A percentile compares a stretch with the other conserved stretches of the same genome.
Conservation (phyloP, 2,113 vertebrate species). For the Pachypanchax playfairii region DNA sequence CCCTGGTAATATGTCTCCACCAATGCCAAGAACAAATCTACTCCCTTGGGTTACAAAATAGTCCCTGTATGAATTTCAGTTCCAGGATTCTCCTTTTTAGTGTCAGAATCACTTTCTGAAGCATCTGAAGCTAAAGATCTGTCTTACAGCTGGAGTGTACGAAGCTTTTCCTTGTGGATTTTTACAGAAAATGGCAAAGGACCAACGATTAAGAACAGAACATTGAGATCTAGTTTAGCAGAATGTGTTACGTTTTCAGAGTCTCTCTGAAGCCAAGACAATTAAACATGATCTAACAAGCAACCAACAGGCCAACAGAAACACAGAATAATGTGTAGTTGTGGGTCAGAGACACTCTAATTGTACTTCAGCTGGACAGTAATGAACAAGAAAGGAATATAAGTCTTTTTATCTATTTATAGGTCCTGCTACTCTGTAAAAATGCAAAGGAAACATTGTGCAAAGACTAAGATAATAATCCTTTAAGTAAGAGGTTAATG, state of each 20-base stretch:
- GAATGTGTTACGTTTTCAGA: slow-evolving; percentile 16
- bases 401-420: background rate
- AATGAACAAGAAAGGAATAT: slow-evolving; percentile 10
- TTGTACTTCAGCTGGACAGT: slow-evolving; percentile 16
- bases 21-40: too few species aligned
- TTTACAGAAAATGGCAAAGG: slow-evolving; percentile 2
- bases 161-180: background rate
- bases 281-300: slow-evolving; percentile 24
- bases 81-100: too few species aligned
- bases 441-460: background rate
- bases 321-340: slow-evolving; percentile 39
- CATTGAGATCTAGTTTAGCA: slow-evolving; percentile 11
- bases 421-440: background rate
- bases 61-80: too few species aligned
- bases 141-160: background rate
- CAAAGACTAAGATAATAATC: slow-evolving; percentile 9
- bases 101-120: background rate
- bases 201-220: slow-evolving; percentile 4
- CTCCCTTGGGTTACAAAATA: too few species aligned
- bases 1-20: too few species aligned
- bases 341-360: slow-evolving; percentile 29
- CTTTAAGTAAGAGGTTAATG: too few species aligned
- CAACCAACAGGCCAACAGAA: slow-evolving; percentile 30
- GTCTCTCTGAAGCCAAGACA: slow-evolving; percentile 20
- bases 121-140: background rate